Evolutionary conservation across 1,140 invertebrate genomes (phyloP).

Genomic region (Riptortus pedestris): DNA sequence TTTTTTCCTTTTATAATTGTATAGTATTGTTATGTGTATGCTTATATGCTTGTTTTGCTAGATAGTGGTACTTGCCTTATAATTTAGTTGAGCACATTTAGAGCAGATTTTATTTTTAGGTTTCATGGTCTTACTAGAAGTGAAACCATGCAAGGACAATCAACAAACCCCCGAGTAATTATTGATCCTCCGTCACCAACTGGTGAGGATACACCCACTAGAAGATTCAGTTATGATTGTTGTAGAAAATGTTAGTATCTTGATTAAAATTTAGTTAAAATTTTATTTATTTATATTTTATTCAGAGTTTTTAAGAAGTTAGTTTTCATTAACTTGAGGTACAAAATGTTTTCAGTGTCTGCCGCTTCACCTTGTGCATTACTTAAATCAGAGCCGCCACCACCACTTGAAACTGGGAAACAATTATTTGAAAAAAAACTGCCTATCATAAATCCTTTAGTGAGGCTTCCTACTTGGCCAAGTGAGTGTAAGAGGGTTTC

Average conservation of each 20-base stretch:
- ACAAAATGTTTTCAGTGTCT: slow-evolving; percentile 30
- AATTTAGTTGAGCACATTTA: slow-evolving; percentile 10
- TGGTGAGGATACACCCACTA: slow-evolving; percentile 34
- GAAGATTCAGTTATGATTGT: slow-evolving; percentile 34
- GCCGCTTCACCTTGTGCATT: slow-evolving; percentile 36
- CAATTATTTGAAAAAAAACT: slow-evolving; percentile 51
- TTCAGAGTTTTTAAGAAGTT: neutral
- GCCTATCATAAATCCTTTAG: slow-evolving; percentile 83
- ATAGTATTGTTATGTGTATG: neutral
- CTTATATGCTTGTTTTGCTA: slow-evolving; percentile 5
- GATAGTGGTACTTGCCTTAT: too few species aligned
- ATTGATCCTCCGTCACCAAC: slow-evolving; percentile 57
- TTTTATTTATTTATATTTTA: neutral
- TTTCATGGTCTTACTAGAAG: slow-evolving; percentile 29
- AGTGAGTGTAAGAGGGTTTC: too few species aligned
- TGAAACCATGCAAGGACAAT: slow-evolving; percentile 26
- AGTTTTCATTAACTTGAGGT: neutral
- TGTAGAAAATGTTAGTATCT: slow-evolving; percentile 31
- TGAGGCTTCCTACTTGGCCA: slow-evolving; percentile 76
- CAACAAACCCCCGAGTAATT: slow-evolving; percentile 40
- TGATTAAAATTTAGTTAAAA: neutral
- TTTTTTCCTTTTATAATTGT: neutral
- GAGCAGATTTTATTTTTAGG: slow-evolving; percentile 20
- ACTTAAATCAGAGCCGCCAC: slow-evolving; percentile 30
- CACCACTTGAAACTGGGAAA: slow-evolving; percentile 28